phyloP scores from a whole-genome alignment of 1,140 invertebrate species.

The Aporrectodea caliginosa region DNA sequence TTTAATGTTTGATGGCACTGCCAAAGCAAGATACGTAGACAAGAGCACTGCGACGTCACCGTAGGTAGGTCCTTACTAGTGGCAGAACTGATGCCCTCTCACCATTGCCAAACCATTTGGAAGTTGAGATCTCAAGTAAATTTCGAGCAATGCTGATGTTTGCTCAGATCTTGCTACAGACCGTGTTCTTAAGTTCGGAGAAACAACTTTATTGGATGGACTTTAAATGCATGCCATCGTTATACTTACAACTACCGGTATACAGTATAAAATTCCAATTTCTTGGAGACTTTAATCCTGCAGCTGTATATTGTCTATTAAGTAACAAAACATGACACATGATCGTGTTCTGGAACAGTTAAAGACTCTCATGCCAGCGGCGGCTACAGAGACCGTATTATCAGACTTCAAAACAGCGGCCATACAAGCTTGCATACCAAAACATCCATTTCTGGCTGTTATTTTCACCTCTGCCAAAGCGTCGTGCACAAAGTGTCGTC shows the following conservation, averaged over 20 bases:
- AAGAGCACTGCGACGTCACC: not conserved
- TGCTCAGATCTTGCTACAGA: not conserved
- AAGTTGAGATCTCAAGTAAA: not conserved
- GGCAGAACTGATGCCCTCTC: not conserved
- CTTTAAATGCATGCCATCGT: not conserved
- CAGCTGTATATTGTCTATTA: not conserved
- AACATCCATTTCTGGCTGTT: constrained; percentile 6
- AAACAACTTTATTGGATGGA: not conserved
- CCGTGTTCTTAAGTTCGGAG: not conserved
- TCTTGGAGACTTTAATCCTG: not conserved
- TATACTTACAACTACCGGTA: constrained; percentile 3
- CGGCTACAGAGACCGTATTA: not conserved
- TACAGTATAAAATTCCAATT: constrained; percentile 1
- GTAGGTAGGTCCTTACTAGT: not conserved
- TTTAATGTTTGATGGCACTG: not conserved
- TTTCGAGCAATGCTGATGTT: not conserved
- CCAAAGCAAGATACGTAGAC: not conserved
- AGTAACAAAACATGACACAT: not conserved
- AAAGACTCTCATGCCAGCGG: not conserved
- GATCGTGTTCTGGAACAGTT: not conserved
- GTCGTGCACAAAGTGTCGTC: constrained; percentile 21
- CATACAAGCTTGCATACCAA: constrained; percentile 15
- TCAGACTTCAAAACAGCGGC: constrained; percentile 20
- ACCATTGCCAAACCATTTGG: not conserved
- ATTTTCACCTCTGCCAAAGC: constrained; percentile 25